phyloP scores from a whole-genome alignment of 2,797 vertebrate species.

The Spatula clypeata region DNA sequence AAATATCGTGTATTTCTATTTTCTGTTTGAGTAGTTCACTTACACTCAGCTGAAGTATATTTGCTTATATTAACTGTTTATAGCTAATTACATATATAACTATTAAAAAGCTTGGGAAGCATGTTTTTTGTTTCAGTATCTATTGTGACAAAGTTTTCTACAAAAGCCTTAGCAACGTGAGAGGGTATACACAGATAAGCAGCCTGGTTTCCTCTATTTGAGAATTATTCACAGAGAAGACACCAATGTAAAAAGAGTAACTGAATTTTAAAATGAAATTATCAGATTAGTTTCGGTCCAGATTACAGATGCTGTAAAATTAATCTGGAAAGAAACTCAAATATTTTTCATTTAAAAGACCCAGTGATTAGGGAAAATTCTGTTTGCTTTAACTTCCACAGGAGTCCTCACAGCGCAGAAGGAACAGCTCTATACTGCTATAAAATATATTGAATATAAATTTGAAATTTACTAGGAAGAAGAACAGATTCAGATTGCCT shows the following conservation, averaged over 20 bases:
- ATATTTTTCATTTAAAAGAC: not conserved
- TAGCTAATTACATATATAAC: not conserved
- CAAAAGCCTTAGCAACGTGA: not conserved
- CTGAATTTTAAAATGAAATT: not conserved
- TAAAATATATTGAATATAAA: not conserved
- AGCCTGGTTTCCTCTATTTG: not conserved
- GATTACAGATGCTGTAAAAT: conserved; percentile 14
- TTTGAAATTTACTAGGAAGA: not conserved
- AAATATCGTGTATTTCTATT: conserved; percentile 11
- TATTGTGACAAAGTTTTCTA: not conserved
- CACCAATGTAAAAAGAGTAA: not conserved
- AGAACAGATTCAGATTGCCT: not conserved
- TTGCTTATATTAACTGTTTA: not conserved
- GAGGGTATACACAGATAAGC: not conserved
- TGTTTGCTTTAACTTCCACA: not conserved
- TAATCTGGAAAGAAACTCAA: not conserved
- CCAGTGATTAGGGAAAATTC: not conserved
- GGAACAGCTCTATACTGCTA: not conserved
- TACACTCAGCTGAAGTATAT: not conserved
- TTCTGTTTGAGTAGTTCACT: not conserved
- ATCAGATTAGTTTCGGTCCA: not conserved
- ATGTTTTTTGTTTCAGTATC: not conserved
- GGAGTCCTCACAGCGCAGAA: not conserved
- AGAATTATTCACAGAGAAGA: not conserved
- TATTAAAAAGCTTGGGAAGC: not conserved